Percentiles rank a stretch among this genome's conserved stretches.
Conservation (phyloP, 2,113 vertebrate genomes). For the human region DNA sequence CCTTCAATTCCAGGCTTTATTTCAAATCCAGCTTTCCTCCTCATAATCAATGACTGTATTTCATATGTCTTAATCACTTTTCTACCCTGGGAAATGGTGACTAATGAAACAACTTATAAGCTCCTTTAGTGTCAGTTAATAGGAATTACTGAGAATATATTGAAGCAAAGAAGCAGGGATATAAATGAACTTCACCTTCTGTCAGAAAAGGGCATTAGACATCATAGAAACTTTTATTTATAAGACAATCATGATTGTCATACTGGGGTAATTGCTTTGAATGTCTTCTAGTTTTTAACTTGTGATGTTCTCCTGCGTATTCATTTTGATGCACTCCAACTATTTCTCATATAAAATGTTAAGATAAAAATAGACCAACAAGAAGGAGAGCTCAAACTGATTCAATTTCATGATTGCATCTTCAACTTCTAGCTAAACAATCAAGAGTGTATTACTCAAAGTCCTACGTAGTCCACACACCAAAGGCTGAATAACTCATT, state of each 20-base stretch:
- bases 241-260: not conserved
- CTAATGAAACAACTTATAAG: slow-evolving; percentile 8
- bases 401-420: not conserved
- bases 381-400: not conserved
- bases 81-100: not conserved
- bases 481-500: not conserved
- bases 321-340: not conserved
- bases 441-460: not conserved
- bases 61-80: not conserved
- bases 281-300: not conserved
- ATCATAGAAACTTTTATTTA: not conserved
- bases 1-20: not conserved
- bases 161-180: not conserved
- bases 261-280: not conserved
- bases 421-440: not conserved
- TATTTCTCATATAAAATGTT: not conserved
- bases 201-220: not conserved
- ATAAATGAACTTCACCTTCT: not conserved
- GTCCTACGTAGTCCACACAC: not conserved
- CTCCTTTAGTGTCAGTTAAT: not conserved
- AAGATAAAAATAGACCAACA: not conserved
- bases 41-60: not conserved
- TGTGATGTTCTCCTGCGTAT: not conserved
- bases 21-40: not conserved
- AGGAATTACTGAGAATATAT: not conserved